These are phyloP conservation scores for Tinamus guttatus DNA, from an alignment of 2,113 vertebrate genomes.

Conservation along the genomic window DNA sequence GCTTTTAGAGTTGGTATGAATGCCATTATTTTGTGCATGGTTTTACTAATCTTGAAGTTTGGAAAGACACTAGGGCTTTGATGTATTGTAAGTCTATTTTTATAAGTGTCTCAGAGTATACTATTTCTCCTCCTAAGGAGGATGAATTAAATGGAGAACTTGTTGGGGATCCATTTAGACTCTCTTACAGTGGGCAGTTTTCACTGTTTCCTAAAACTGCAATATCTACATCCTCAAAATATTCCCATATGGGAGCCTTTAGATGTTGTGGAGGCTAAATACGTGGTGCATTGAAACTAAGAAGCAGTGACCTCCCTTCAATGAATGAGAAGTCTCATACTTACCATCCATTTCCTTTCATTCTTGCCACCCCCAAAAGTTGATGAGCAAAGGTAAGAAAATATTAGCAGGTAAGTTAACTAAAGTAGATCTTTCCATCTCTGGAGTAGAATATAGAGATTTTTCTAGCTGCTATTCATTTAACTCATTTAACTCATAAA, in stretches of 20 bases:
- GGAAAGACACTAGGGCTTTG: neutral
- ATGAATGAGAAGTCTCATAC: neutral
- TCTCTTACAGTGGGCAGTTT: neutral
- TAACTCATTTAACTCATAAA: no score
- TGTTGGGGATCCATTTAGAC: neutral
- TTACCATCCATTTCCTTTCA: neutral
- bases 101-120: neutral
- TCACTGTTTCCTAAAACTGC: neutral
- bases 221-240: neutral
- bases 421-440: neutral
- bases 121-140: conserved; percentile 34
- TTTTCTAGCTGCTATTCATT: fast-evolving
- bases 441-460: neutral
- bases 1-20: neutral
- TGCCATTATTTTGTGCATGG: neutral
- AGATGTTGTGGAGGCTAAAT: neutral
- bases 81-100: conserved; percentile 35
- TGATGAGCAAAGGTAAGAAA: neutral
- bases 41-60: conserved; percentile 16
- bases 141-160: conserved; percentile 22
- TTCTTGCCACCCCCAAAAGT: neutral
- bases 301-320: neutral
- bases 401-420: neutral
- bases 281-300: neutral
- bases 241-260: neutral